A percentile compares a stretch with the other conserved stretches of the same genome.
These are phyloP conservation scores for Morelia viridis DNA, from an alignment of 2,797 vertebrate genomes.

Conservation along the genomic window DNA sequence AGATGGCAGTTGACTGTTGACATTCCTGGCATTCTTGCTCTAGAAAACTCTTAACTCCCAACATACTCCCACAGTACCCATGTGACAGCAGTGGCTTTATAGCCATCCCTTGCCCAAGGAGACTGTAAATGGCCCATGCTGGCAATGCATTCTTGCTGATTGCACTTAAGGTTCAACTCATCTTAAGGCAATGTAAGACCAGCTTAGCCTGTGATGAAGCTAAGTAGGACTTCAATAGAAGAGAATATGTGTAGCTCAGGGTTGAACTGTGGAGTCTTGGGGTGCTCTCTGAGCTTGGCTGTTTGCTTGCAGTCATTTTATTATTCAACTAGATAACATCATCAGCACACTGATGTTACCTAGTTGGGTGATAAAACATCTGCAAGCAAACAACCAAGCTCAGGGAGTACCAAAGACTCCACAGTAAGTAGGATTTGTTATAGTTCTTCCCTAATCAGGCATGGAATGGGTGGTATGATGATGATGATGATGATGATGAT, in stretches of 20 bases:
- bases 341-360: no score
- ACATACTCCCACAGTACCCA: background rate
- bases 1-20: background rate
- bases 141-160: background rate
- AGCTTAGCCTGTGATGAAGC: background rate
- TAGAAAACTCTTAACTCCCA: background rate
- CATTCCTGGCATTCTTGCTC: background rate
- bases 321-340: no score
- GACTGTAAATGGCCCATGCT: background rate
- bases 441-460: background rate
- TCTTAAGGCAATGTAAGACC: background rate
- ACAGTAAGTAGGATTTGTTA: background rate
- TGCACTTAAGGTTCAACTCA: background rate
- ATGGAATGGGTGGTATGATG: background rate
- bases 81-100: background rate
- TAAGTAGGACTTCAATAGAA: background rate
- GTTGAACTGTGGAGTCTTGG: background rate
- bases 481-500: no score
- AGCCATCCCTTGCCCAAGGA: background rate
- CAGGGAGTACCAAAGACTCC: no score
- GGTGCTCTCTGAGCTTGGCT: background rate
- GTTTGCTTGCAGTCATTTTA: no score
- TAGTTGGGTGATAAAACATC: no score
- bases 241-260: background rate
- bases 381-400: no score